Conservation (phyloP, 2,888 invertebrate genomes). For the Theodoxus fluviatilis region DNA sequence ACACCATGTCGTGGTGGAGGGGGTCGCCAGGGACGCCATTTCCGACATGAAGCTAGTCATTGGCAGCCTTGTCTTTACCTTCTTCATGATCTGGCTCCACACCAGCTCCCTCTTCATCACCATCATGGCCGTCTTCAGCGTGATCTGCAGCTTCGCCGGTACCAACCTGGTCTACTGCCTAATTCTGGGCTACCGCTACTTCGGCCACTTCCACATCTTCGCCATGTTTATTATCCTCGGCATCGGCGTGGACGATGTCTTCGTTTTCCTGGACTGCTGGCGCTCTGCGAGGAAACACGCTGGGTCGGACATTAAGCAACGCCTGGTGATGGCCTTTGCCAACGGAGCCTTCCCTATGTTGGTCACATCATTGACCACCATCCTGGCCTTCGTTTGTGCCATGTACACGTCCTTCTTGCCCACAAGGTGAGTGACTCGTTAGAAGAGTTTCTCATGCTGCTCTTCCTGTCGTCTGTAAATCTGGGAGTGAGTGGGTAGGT, state of each 20-base stretch:
- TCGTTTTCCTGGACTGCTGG: conserved; percentile 52
- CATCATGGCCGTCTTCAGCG: conserved; percentile 38
- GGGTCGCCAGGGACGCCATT: too few relatives aligned
- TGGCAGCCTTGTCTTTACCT: conserved; percentile 45
- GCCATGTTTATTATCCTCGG: conserved; percentile 48
- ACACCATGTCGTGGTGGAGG: too few relatives aligned
- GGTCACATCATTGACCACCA: conserved; percentile 48
- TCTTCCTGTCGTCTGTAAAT: too few relatives aligned
- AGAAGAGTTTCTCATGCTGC: too few relatives aligned
- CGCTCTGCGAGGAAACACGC: conserved; percentile 34
- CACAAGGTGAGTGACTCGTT: too few relatives aligned
- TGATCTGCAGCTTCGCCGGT: conserved; percentile 42
- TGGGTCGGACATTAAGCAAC: conserved; percentile 39
- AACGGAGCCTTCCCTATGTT: conserved; percentile 45
- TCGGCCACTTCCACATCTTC: conserved; percentile 49
- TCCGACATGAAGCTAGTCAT: conserved; percentile 40
- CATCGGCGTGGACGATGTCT: conserved; percentile 48
- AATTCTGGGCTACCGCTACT: conserved; percentile 42
- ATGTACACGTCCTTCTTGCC: conserved; percentile 48
- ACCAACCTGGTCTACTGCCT: conserved; percentile 47
- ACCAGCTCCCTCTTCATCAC: conserved; percentile 47
- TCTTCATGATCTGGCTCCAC: conserved; percentile 43
- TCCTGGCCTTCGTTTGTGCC: conserved; percentile 47
- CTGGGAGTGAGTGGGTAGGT: too few relatives aligned
- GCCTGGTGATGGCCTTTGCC: conserved; percentile 44